Conservation (phyloP, 1,140 invertebrate species). For the Melitaea cinxia region DNA sequence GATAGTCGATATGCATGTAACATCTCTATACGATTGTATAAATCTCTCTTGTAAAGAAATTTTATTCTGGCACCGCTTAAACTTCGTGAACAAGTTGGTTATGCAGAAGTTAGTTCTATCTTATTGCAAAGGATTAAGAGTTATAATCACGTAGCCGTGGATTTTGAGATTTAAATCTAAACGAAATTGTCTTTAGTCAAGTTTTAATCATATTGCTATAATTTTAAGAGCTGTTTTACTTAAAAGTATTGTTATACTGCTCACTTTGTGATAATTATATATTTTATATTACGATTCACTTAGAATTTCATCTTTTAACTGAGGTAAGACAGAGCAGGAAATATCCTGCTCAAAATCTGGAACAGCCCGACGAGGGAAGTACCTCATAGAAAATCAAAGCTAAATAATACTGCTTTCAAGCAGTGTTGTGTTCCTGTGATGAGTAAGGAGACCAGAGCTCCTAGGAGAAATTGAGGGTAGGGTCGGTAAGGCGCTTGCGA, state of each 20-base stretch:
- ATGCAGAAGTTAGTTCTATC: slow-evolving; percentile 40
- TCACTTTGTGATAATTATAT: background rate
- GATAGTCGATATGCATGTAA: slow-evolving; percentile 1
- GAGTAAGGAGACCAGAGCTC: too few species aligned
- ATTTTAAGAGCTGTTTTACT: background rate
- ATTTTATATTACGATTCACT: background rate
- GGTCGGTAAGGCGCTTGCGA: too few species aligned
- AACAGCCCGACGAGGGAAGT: too few species aligned
- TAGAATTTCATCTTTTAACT: background rate
- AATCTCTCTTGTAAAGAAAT: slow-evolving; percentile 54
- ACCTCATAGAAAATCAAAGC: too few species aligned
- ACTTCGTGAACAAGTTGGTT: slow-evolving; percentile 45
- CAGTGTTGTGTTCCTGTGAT: too few species aligned
- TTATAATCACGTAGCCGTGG: slow-evolving; percentile 27
- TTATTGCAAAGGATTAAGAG: slow-evolving; percentile 42
- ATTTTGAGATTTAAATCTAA: slow-evolving; percentile 22
- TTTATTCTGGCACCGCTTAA: slow-evolving; percentile 46
- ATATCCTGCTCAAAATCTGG: too few species aligned
- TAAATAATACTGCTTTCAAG: too few species aligned
- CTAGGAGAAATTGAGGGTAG: too few species aligned
- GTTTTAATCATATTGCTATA: slow-evolving; percentile 14
- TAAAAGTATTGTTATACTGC: background rate
- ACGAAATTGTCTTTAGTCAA: background rate
- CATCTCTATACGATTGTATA: slow-evolving; percentile 46
- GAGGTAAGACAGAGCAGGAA: too few species aligned